These are phyloP conservation scores for Ormyrus nitidulus DNA, from an alignment of 2,888 invertebrate genomes.

Conservation along the genomic window DNA sequence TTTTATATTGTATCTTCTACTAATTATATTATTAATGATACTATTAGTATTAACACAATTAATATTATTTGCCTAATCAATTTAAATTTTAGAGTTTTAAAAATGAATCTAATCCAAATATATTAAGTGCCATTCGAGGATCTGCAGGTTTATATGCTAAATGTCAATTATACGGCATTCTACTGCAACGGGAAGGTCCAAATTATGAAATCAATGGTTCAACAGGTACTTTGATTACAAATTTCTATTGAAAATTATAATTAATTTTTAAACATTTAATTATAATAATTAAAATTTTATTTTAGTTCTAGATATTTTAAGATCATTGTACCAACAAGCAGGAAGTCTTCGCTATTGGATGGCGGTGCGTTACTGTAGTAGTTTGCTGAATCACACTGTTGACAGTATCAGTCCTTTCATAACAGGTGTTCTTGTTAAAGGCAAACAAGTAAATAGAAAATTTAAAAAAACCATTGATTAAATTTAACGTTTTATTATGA, in stretches of 20 bases:
- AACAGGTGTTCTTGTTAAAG: slow-evolving; percentile 97
- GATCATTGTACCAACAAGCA: slow-evolving; percentile 87
- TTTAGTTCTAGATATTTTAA: slow-evolving; percentile 83
- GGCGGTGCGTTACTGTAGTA: slow-evolving; percentile 96
- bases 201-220: slow-evolving; percentile 83
- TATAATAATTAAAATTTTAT: slow-evolving; percentile 63
- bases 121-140: slow-evolving; percentile 83
- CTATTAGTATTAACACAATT: slow-evolving; percentile 10
- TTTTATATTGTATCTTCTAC: background rate
- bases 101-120: slow-evolving; percentile 83
- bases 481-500: background rate
- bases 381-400: slow-evolving; percentile 93
- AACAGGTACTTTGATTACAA: slow-evolving; percentile 70
- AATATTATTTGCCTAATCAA: slow-evolving; percentile 1
- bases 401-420: slow-evolving; percentile 99
- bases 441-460: slow-evolving; percentile 87
- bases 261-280: slow-evolving; percentile 31
- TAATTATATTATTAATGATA: background rate
- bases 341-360: slow-evolving; percentile 92
- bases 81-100: slow-evolving; percentile 78
- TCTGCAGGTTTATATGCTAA: slow-evolving; percentile 86
- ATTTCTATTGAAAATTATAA: slow-evolving; percentile 67
- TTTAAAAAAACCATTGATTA: background rate
- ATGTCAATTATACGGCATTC: slow-evolving; percentile 89
- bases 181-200: slow-evolving; percentile 88